Conservation (phyloP, 2,888 invertebrate species). For the Panopea generosa region DNA sequence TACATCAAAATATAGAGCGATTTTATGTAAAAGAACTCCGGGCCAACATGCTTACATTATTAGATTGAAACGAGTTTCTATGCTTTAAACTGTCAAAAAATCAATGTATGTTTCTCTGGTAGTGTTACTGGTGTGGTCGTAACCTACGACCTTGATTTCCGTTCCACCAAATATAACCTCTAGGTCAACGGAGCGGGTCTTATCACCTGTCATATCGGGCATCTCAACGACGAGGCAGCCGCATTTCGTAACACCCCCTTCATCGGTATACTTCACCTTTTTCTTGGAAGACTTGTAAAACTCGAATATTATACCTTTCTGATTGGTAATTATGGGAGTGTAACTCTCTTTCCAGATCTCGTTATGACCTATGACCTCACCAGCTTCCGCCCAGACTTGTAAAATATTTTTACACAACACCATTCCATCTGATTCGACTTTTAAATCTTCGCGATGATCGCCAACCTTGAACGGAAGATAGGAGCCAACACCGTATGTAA, state of each 20-base stretch:
- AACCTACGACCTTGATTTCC: slow-evolving; percentile 80
- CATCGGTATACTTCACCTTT: slow-evolving; percentile 78
- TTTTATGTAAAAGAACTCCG: too few species aligned
- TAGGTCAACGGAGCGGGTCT: slow-evolving; percentile 79
- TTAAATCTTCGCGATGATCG: slow-evolving; percentile 77
- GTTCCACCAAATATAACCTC: slow-evolving; percentile 82
- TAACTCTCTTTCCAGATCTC: slow-evolving; percentile 82
- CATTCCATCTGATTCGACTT: slow-evolving; percentile 79
- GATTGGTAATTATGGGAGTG: slow-evolving; percentile 81
- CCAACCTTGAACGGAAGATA: slow-evolving; percentile 79
- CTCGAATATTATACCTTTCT: slow-evolving; percentile 81
- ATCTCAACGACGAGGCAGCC: slow-evolving; percentile 80
- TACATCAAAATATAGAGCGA: too few species aligned
- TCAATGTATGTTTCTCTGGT: slow-evolving; percentile 79
- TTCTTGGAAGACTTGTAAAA: slow-evolving; percentile 76
- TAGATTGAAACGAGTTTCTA: too few species aligned
- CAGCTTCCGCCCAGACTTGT: slow-evolving; percentile 79
- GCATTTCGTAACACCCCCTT: slow-evolving; percentile 79
- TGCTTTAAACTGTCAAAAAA: slow-evolving; percentile 67
- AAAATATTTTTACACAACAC: slow-evolving; percentile 78
- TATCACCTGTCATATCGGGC: slow-evolving; percentile 81
- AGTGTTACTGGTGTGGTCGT: slow-evolving; percentile 79
- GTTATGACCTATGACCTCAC: slow-evolving; percentile 80
- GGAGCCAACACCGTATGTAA: slow-evolving; percentile 80
- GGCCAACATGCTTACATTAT: too few species aligned